Conservation (phyloP, 2,888 invertebrate genomes). For the Germaria angustata region DNA sequence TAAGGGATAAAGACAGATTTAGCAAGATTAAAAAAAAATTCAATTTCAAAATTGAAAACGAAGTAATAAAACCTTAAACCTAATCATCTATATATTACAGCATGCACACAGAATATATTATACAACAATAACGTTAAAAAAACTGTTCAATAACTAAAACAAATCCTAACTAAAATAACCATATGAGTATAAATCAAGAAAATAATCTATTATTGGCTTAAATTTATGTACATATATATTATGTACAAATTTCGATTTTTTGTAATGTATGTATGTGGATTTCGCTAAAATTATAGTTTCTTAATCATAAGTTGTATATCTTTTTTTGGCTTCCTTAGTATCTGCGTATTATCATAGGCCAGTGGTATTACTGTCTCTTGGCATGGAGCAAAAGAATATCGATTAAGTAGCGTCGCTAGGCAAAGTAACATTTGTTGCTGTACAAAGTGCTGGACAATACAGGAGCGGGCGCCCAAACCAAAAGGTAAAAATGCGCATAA, state of each 20-base stretch:
- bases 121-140: neutral
- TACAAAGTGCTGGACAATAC: slow-evolving; percentile 73
- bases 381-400: slow-evolving; percentile 71
- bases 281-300: slow-evolving; percentile 24
- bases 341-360: slow-evolving; percentile 70
- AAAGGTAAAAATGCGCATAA: slow-evolving; percentile 75
- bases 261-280: neutral
- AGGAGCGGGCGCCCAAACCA: slow-evolving; percentile 74
- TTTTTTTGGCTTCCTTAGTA: slow-evolving; percentile 71
- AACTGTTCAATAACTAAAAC: slow-evolving; percentile 13
- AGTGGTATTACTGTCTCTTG: slow-evolving; percentile 72
- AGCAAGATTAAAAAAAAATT: neutral
- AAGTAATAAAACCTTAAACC: neutral
- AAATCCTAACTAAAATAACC: neutral
- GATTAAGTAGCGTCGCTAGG: slow-evolving; percentile 70
- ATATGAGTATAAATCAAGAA: too few relatives aligned
- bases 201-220: too few relatives aligned
- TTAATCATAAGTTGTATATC: slow-evolving; percentile 69
- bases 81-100: neutral
- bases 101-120: neutral
- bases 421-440: slow-evolving; percentile 74
- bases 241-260: neutral
- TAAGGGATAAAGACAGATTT: neutral
- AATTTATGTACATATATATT: neutral
- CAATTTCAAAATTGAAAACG: neutral